Percentiles rank a stretch among this genome's conserved stretches.
phyloP scores from a whole-genome alignment of 2,113 vertebrate genomes.

The Poecilia latipinna region DNA sequence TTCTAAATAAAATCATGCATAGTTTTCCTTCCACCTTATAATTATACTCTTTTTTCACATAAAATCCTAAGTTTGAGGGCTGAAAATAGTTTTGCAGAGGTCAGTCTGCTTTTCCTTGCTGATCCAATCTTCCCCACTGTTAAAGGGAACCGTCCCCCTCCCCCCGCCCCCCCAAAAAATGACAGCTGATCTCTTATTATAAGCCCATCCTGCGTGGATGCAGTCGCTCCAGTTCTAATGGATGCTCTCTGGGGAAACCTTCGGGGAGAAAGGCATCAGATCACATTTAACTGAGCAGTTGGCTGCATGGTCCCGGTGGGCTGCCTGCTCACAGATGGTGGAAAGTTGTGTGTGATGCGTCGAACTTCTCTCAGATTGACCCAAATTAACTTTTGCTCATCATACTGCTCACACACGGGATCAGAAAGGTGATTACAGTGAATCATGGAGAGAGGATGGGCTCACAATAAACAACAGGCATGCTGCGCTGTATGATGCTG shows the following conservation, averaged over 20 bases:
- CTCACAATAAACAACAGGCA: background rate
- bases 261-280: conserved; percentile 47
- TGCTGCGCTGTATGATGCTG: background rate
- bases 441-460: background rate
- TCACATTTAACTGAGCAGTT: conserved; percentile 63
- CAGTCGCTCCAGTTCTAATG: conserved; percentile 35
- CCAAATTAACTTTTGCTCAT: conserved; percentile 50
- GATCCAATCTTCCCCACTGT: conserved; percentile 3
- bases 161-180: conserved; percentile 6
- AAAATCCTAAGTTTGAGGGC: background rate
- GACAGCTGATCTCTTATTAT: conserved; percentile 19
- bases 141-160: background rate
- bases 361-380: conserved; percentile 57
- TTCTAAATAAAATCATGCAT: background rate
- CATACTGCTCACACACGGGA: conserved; percentile 26
- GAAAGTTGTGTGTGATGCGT: conserved; percentile 50
- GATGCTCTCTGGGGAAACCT: conserved; percentile 42
- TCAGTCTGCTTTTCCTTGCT: conserved; percentile 5
- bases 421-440: conserved; percentile 11
- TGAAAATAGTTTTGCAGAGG: background rate
- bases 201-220: conserved; percentile 30
- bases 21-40: background rate
- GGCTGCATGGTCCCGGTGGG: conserved; percentile 44
- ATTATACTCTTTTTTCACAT: background rate
- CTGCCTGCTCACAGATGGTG: conserved; percentile 63